Evolutionary conservation across 2,113 vertebrate species (phyloP), one percentile per base, ranked within the genome.

Genomic region (Spizaetus ornatus): DNA sequence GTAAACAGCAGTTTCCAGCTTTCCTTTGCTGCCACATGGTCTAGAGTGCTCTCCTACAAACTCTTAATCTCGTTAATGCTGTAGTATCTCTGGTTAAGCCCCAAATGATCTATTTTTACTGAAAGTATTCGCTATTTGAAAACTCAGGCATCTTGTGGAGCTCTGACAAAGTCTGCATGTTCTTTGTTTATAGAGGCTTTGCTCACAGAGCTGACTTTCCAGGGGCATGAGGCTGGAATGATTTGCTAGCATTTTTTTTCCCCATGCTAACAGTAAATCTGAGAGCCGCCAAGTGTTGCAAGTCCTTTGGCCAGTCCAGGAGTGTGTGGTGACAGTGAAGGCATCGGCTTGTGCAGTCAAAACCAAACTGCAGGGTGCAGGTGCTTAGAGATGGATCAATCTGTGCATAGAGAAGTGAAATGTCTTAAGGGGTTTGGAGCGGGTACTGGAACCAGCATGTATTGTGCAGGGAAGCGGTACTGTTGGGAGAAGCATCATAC

Each of bases 61-160:
- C 65, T 69, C 80, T 43, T 86, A 50, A 67, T 92, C 90, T 91
- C 67, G 27, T 92, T 93, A 83, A 62, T 58, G 63, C 52, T 89
- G 69, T 79, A 94, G 80, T 91, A 79, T 83, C 76, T 89, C 52
- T 90, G 38, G 29, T 88, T 95, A 92, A 96, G 73, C 84, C 7
- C 32, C 16, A 32, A 16, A 48, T 77, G 34, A 43, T 27, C 63
- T 91, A 7, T 88, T 92, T 95, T 93, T 85, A 73, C 66, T 69
- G 32, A 1, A 32, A 72, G 70, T 73, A 48, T 59, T 94, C 77
- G 79, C 53, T 93, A 4, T 43, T 73, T 77, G 70, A 73, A 87
- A 86, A 71, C 43, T 63, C 32, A 0, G 5, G 48, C 23, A 19
- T 72, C 6, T 9, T 50, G 52, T 32, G 42, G 52, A 67, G 40